Percentiles rank a stretch among this genome's conserved stretches.
Conservation (phyloP, 2,888 invertebrate genomes). For the Sphaerophoria rueppellii region DNA sequence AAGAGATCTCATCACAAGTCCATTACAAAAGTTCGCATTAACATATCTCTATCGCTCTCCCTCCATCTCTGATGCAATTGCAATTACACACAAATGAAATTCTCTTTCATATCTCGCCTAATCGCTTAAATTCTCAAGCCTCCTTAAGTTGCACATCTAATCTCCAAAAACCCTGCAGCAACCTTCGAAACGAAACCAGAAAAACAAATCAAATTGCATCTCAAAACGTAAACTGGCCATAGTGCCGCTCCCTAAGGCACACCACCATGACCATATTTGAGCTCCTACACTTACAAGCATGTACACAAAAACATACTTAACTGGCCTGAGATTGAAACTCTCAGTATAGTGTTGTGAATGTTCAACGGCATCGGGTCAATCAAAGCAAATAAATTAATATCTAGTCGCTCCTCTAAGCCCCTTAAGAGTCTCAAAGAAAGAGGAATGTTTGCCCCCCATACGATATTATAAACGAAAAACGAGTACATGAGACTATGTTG, state of each 20-base stretch:
- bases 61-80: slow-evolving; percentile 10
- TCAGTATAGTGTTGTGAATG: slow-evolving; percentile 11
- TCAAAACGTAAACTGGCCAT: slow-evolving; percentile 51
- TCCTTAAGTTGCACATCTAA: slow-evolving; percentile 13
- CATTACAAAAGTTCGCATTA: slow-evolving; percentile 1
- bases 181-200: not conserved
- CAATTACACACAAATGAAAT: slow-evolving; percentile 12
- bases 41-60: not conserved
- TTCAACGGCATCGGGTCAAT: slow-evolving; percentile 68
- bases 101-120: slow-evolving; percentile 37
- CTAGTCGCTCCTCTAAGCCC: slow-evolving; percentile 8
- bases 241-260: slow-evolving; percentile 67
- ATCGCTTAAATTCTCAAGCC: slow-evolving; percentile 45
- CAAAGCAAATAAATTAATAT: slow-evolving; percentile 73
- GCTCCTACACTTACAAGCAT: not conserved
- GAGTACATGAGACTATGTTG: not conserved
- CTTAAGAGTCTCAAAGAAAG: too few species aligned
- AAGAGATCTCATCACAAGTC: not conserved
- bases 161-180: slow-evolving; percentile 19
- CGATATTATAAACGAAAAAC: too few species aligned
- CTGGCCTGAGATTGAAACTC: not conserved
- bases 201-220: slow-evolving; percentile 22
- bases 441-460: too few species aligned
- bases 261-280: slow-evolving; percentile 57
- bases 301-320: not conserved